Base-by-base conservation (phyloP, 2,888 invertebrate species). In the Erebia epiphron region DNA sequence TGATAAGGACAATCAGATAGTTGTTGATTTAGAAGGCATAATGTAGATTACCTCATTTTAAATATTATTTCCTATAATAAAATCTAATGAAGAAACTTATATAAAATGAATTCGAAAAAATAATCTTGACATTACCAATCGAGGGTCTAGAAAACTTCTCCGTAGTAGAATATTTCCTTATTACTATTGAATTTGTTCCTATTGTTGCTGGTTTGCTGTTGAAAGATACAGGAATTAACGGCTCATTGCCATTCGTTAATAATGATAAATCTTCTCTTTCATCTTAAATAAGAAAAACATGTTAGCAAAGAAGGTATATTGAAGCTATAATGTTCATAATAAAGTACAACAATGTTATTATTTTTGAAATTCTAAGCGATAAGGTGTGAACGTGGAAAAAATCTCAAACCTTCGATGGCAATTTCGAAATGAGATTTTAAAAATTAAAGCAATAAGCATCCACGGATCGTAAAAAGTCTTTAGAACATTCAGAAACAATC, bases 231-330 rank as follows among this genome's bases (percentile, higher is more conserved):
- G 71, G 67, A 26, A 79, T 79, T 80, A 4, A 70, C 52, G 14
- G 56, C 52, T n/a, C 78, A 78, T 50, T 82, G 79, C 70, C 26
- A 66, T 68, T 75, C 10, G 85, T 79, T 43, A 78, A 73, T 1
- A 77, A 4, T 11, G 79, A 74, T n/a, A 84, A 67, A 69, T 91
- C 91, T 46, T 82, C 80, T 70, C 89, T 84, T 78, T 92, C 92
- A 67, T 88, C 92, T 92, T 72, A 73, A 80, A 78, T 67, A 72
- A 68, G 71, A 70, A 63, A 43, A 63, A 60, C 3, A n/a, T 64
- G 14, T 60, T 11, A 60, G 1, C 21, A 58, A n/a, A 16, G 5
- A 14, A 11, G 21, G n/a, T 49, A n/a, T 14, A 18, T 9, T 18
- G 0, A 54, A 10, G 16, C 16, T 11, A n/a, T 50, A 50, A n/a